Evolutionary conservation across 2,888 invertebrate species (phyloP), one percentile per base, ranked within the genome.

Genomic region (Brachypalpus laphriformis): DNA sequence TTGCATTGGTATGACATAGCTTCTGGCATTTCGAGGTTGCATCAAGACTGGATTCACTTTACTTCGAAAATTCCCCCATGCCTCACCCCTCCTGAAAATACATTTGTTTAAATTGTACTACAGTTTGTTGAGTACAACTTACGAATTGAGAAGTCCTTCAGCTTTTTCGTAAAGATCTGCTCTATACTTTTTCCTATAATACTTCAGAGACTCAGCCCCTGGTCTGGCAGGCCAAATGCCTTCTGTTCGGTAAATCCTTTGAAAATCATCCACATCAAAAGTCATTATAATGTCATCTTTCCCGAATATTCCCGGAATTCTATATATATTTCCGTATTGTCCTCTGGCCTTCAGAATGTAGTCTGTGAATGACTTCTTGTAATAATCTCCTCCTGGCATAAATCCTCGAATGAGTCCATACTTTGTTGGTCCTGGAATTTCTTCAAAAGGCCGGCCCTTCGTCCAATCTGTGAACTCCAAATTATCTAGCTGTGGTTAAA

Each of bases 21-120:
- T 89, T 89, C 92, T 93, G 0, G 93, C 90, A 25, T 92, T 88
- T 88, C 93, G 93, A 0, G 94, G 94, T 87, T 94, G 93, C 90
- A 95, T 90, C 91, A 95, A 91, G 49, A 94, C 93, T 82, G 94
- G 94, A 90, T 95, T 95, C 0, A 95, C 94, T 81, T 94, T 94
- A 1, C 93, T 93, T 31, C 95, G 92, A 76, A 95, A 92, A 54
- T 94, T 92, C 37, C 94, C 93, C 95, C 95, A 95, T 87, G 93
- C 92, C 31, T 93, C 92, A 1, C 94, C 95, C 91, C 95, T 93
- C 11, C 93, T 93, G 2, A 31, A 56, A 18, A 18, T 5, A 7
- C 2, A 20, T 3, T 40, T 0, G 0, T 40, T 14, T 1, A 11
- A 40, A 14, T 5, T 3, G 14, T n/a, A 3, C 14, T 5, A 20